Evolutionary conservation across 2,797 vertebrate genomes (phyloP).

Genomic region (Chelonia mydas): DNA sequence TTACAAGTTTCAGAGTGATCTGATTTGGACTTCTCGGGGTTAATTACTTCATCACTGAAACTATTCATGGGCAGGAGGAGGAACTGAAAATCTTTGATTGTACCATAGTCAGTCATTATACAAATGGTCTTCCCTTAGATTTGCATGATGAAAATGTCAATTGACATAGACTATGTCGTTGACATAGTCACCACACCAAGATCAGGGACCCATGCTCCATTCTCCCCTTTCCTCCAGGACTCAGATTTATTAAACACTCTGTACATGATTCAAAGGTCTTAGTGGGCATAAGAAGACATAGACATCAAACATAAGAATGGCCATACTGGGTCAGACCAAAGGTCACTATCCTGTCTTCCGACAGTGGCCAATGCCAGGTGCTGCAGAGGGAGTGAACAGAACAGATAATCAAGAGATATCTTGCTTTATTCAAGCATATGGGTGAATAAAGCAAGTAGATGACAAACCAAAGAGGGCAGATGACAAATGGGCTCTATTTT

Average conservation of each 20-base stretch:
- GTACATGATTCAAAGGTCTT: too few species aligned
- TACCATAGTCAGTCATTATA: background rate
- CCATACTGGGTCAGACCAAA: too few species aligned
- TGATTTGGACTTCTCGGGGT: background rate
- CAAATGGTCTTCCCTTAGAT: background rate
- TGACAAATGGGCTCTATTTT: background rate
- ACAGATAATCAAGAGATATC: background rate
- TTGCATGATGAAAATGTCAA: background rate
- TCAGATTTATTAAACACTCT: background rate
- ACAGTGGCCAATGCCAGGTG: too few species aligned
- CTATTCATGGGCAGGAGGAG: background rate
- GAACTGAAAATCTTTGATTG: background rate
- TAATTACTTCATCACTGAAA: background rate
- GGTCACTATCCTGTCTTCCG: too few species aligned
- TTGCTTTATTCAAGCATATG: background rate
- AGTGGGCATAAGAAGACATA: too few species aligned
- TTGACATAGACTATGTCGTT: background rate
- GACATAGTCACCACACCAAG: background rate
- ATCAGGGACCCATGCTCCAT: background rate
- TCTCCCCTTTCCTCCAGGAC: background rate
- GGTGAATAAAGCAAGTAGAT: background rate
- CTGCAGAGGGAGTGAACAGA: too few species aligned
- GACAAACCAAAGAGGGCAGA: background rate
- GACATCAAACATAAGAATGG: too few species aligned
- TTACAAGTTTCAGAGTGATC: background rate